Percentiles rank a stretch among this genome's conserved stretches.
phyloP scores from a whole-genome alignment of 2,888 invertebrate genomes.

The Eilema caniola region DNA sequence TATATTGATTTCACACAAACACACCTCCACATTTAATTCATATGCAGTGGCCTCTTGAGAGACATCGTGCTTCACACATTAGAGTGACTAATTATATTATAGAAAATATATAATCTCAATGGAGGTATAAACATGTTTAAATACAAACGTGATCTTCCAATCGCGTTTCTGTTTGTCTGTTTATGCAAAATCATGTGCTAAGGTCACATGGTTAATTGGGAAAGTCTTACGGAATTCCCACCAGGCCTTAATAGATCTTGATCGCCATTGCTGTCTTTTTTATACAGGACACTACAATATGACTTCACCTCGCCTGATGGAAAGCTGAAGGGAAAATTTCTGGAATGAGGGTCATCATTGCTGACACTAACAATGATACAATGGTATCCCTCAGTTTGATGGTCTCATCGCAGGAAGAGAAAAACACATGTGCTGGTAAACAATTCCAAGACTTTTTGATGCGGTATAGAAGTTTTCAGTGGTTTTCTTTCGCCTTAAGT shows the following conservation, averaged over 20 bases:
- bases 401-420: too few relatives aligned
- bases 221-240: not conserved
- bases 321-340: too few relatives aligned
- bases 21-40: slow-evolving; percentile 5
- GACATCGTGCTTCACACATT: slow-evolving; percentile 20
- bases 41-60: slow-evolving; percentile 4
- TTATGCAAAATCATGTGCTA: not conserved
- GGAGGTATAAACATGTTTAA: not conserved
- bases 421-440: too few relatives aligned
- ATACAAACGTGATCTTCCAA: slow-evolving; percentile 13
- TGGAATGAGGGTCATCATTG: too few relatives aligned
- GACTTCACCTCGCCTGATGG: too few relatives aligned
- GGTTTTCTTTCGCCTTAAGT: too few relatives aligned
- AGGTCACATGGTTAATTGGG: not conserved
- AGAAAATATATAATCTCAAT: slow-evolving; percentile 6
- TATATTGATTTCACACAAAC: slow-evolving; percentile 6
- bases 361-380: too few relatives aligned
- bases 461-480: too few relatives aligned
- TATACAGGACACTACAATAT: too few relatives aligned
- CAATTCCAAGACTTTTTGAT: too few relatives aligned
- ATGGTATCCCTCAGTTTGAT: too few relatives aligned
- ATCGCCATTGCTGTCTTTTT: too few relatives aligned
- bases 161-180: slow-evolving; percentile 1
- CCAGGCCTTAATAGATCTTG: not conserved
- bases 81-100: not conserved